Conservation (phyloP, 2,888 invertebrate species). For the Cephus sareptanus region DNA sequence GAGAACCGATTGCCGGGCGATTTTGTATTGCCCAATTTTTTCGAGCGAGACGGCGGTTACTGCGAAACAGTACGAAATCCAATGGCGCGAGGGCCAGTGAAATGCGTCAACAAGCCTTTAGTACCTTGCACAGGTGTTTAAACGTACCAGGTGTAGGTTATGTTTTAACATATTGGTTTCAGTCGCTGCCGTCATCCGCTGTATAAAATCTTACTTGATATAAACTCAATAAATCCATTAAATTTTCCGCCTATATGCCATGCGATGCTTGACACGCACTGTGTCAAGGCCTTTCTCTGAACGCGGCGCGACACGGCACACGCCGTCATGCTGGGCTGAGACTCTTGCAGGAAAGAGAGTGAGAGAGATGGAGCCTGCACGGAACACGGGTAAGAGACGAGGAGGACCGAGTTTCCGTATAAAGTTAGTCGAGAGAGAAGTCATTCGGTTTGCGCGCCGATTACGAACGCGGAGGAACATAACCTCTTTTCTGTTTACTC, state of each 20-base stretch:
- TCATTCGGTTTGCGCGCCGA: background rate
- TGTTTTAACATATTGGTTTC: background rate
- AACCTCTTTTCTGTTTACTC: background rate
- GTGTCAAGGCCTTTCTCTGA: constrained; percentile 59
- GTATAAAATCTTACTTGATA: constrained; percentile 36
- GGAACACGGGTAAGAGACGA: constrained; percentile 24
- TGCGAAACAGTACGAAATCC: background rate
- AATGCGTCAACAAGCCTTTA: background rate
- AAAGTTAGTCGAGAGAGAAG: constrained; percentile 22
- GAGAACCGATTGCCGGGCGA: background rate
- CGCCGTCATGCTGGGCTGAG: background rate
- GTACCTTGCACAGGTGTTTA: background rate
- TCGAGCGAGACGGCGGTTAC: background rate
- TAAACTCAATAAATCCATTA: constrained; percentile 62
- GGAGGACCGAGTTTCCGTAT: constrained; percentile 31
- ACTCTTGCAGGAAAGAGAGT: constrained; percentile 9
- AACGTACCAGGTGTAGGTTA: background rate
- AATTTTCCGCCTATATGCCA: constrained; percentile 61
- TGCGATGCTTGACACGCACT: constrained; percentile 62
- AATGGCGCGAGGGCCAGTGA: background rate
- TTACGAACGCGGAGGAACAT: background rate
- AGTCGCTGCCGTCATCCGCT: background rate
- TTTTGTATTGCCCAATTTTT: background rate
- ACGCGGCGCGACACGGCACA: constrained; percentile 28
- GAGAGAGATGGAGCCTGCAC: constrained; percentile 14